These are phyloP conservation scores for Epinotia nisella DNA, from an alignment of 2,888 invertebrate species.

Conservation along the genomic window DNA sequence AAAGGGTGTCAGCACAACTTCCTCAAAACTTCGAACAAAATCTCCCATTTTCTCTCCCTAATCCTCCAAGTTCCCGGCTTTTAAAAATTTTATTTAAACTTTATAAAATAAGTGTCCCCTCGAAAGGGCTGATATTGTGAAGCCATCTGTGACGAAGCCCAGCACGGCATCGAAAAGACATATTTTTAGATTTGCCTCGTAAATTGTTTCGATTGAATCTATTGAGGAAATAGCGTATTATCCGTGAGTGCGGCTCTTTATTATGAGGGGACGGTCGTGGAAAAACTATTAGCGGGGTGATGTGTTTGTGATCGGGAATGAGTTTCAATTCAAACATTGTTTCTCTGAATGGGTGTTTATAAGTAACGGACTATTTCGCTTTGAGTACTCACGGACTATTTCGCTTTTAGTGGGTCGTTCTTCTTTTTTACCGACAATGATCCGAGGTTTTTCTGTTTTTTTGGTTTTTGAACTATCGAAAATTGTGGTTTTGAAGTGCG, in stretches of 20 bases:
- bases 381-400: too few relatives aligned
- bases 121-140: conserved; percentile 79
- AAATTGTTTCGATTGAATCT: conserved; percentile 82
- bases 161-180: conserved; percentile 79
- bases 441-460: too few relatives aligned
- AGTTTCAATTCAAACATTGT: conserved; percentile 31
- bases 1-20: conserved; percentile 51
- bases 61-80: conserved; percentile 69
- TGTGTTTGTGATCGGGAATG: conserved; percentile 27
- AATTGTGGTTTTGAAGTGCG: too few relatives aligned
- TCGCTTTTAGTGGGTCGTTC: too few relatives aligned
- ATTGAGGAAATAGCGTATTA: conserved; percentile 77
- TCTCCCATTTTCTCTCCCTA: conserved; percentile 60
- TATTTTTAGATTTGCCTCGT: conserved; percentile 84
- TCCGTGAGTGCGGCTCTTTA: conserved; percentile 75
- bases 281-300: conserved; percentile 34
- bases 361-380: neutral
- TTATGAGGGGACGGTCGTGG: conserved; percentile 36
- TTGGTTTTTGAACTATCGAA: too few relatives aligned
- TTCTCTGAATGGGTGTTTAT: conserved; percentile 12
- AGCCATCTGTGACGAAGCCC: conserved; percentile 81
- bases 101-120: conserved; percentile 82
- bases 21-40: conserved; percentile 60
- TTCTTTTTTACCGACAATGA: too few relatives aligned
- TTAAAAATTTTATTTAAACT: conserved; percentile 85